These are phyloP conservation scores for Pseudochromis fuscus DNA, from an alignment of 2,797 vertebrate species.

Conservation along the genomic window DNA sequence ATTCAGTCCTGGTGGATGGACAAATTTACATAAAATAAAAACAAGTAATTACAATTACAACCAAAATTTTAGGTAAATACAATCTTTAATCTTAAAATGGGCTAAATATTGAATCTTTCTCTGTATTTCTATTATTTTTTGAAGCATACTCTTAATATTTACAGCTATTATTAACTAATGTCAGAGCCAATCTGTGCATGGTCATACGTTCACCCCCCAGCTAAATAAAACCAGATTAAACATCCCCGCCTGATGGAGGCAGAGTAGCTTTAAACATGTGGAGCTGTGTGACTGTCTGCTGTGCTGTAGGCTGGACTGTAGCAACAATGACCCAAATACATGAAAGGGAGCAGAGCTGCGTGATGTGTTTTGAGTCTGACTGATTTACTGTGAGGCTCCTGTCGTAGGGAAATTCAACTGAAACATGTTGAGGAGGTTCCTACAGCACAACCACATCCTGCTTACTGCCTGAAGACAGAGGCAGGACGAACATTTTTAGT, in stretches of 20 bases:
- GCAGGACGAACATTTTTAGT: neutral
- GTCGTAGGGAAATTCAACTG: neutral
- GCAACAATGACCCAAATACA: neutral
- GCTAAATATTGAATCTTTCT: too few species aligned
- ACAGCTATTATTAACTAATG: too few species aligned
- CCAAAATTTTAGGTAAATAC: too few species aligned
- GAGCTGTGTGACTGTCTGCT: neutral
- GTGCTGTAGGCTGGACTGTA: neutral
- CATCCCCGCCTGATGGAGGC: neutral
- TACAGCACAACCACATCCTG: neutral
- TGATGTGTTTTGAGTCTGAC: neutral
- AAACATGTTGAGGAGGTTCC: neutral
- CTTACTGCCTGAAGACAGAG: neutral
- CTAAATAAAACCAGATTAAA: neutral
- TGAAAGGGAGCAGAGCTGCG: neutral
- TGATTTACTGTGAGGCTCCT: neutral
- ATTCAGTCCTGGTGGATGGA: neutral
- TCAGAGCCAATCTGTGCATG: too few species aligned
- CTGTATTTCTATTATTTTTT: too few species aligned
- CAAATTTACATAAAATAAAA: neutral
- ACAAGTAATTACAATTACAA: neutral
- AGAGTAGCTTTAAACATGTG: neutral
- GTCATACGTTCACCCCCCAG: neutral
- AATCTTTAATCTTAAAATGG: neutral
- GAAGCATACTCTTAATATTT: neutral